Conservation (phyloP, 2,888 invertebrate species). For the Dryomyza anilis region DNA sequence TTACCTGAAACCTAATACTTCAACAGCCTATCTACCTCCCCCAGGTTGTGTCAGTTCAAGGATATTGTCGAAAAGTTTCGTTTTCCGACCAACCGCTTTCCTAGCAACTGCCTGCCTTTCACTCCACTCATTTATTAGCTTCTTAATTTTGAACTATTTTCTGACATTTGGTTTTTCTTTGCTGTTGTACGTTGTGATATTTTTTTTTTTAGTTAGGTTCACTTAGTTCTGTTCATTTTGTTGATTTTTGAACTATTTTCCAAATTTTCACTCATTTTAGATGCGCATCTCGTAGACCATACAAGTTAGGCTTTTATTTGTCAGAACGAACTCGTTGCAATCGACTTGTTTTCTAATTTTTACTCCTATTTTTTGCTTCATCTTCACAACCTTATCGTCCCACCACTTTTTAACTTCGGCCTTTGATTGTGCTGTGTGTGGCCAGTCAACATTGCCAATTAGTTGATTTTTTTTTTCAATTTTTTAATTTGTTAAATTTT, state of each 20-base stretch:
- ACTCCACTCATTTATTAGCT: too few relatives aligned
- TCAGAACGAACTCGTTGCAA: too few relatives aligned
- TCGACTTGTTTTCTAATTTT: too few relatives aligned
- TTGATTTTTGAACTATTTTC: not conserved
- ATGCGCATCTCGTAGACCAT: not conserved
- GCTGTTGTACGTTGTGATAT: not conserved
- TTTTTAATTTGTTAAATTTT: not conserved
- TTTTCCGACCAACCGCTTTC: too few relatives aligned
- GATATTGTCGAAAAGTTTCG: not conserved
- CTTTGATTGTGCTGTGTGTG: not conserved
- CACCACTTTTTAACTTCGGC: not conserved
- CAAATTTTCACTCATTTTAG: not conserved
- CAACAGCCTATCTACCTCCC: too few relatives aligned
- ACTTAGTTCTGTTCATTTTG: not conserved
- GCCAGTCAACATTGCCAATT: slow-evolving; percentile 6
- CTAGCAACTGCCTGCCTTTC: too few relatives aligned
- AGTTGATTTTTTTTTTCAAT: not conserved
- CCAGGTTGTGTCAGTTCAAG: slow-evolving; percentile 1
- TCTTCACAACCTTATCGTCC: not conserved
- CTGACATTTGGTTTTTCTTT: not conserved
- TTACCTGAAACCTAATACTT: too few relatives aligned
- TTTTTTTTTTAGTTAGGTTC: not conserved
- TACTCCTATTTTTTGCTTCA: too few relatives aligned
- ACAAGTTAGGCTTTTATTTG: not conserved
- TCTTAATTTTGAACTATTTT: not conserved